These are phyloP conservation scores for Sturnira hondurensis DNA, from an alignment of 2,113 vertebrate species.

Conservation along the genomic window DNA sequence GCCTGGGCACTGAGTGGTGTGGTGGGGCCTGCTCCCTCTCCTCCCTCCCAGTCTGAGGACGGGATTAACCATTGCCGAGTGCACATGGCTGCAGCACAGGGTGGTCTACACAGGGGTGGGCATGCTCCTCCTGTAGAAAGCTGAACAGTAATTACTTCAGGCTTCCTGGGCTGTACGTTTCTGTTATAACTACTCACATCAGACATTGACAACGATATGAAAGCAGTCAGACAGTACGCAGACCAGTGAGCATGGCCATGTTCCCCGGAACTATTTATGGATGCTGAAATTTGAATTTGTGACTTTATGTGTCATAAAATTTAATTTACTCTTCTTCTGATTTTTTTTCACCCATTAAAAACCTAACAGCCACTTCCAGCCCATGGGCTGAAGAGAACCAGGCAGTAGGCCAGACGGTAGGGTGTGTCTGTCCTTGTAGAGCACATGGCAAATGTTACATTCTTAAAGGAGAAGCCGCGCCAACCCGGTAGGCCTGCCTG, in stretches of 20 bases:
- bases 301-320: neutral
- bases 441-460: neutral
- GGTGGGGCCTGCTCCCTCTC: no score
- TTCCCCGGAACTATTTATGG: neutral
- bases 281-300: neutral
- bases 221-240: neutral
- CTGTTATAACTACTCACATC: neutral
- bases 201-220: neutral
- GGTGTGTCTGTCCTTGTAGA: neutral
- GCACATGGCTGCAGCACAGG: neutral
- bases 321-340: neutral
- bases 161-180: neutral
- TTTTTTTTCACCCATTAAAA: neutral
- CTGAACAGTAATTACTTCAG: neutral
- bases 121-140: neutral
- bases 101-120: neutral
- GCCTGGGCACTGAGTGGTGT: neutral
- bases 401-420: neutral
- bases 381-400: neutral
- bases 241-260: neutral
- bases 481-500: neutral
- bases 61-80: neutral
- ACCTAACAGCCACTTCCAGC: neutral
- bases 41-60: neutral
- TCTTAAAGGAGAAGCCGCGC: neutral